These are phyloP conservation scores for Lucilia cuprina DNA, from an alignment of 1,140 invertebrate species.

Conservation along the genomic window DNA sequence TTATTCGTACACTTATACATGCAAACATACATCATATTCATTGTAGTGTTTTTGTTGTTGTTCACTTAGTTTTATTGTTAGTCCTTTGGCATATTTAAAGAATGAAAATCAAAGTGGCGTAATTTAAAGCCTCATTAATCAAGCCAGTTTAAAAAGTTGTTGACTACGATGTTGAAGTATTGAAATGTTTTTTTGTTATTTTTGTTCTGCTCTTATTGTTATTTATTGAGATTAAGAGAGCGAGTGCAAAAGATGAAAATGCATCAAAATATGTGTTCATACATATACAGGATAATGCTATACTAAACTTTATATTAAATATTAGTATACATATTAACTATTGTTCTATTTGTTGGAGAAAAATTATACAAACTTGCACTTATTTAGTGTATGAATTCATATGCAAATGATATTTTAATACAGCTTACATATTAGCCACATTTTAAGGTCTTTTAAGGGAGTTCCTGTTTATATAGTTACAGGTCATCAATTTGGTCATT, in stretches of 20 bases:
- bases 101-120: conserved; percentile 61
- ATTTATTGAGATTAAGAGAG: not conserved
- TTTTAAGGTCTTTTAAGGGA: not conserved
- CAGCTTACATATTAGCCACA: not conserved
- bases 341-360: too few relatives aligned
- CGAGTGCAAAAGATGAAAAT: not conserved
- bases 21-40: not conserved
- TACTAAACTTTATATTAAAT: too few relatives aligned
- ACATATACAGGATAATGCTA: not conserved
- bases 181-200: not conserved
- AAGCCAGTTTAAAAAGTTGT: conserved; percentile 40
- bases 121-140: conserved; percentile 62
- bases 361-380: too few relatives aligned
- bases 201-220: not conserved
- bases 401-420: not conserved
- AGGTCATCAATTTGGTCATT: conserved; percentile 10
- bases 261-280: not conserved
- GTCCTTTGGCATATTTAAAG: conserved; percentile 42
- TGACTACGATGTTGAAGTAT: conserved; percentile 28
- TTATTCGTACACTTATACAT: too few relatives aligned
- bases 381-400: not conserved
- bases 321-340: too few relatives aligned
- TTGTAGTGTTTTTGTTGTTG: not conserved
- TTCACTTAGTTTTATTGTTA: not conserved
- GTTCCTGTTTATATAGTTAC: conserved; percentile 2